Percentiles rank a stretch among this genome's conserved stretches.
Conservation (phyloP, 2,113 vertebrate species). For the Podarcis muralis region DNA sequence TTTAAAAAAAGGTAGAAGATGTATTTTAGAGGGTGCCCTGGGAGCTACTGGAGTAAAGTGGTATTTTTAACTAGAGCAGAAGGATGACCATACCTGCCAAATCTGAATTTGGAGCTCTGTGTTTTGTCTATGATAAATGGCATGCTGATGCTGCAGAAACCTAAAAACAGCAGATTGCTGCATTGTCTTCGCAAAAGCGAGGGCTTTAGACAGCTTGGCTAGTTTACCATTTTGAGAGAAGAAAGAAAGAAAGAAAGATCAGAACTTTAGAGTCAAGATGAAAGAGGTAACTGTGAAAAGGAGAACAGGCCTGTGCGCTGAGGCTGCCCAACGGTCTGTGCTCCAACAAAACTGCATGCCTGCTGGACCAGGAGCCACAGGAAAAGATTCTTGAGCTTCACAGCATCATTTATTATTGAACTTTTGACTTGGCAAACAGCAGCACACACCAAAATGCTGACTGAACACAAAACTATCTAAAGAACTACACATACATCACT, state of each 20-base stretch:
- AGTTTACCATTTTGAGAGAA: not conserved
- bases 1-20: conserved; percentile 42
- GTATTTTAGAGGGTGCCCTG: conserved; percentile 44
- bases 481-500: not conserved
- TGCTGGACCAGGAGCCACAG: not conserved
- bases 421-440: not conserved
- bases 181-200: conserved; percentile 6
- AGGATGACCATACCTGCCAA: conserved; percentile 12
- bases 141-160: conserved; percentile 23
- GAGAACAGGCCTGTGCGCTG: not conserved
- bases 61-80: conserved; percentile 39
- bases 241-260: not conserved
- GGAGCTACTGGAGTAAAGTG: conserved; percentile 35
- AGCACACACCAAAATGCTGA: not conserved
- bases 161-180: conserved; percentile 44
- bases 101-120: conserved; percentile 19
- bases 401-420: not conserved
- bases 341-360: not conserved
- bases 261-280: not conserved
- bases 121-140: conserved; percentile 4
- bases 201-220: conserved; percentile 6
- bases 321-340: not conserved
- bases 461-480: not conserved
- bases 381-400: not conserved
- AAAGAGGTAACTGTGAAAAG: not conserved